Evolutionary conservation across 92 coral and sea anemone species (phyloP).

Genomic region (Zoanthus sansibaricus): DNA sequence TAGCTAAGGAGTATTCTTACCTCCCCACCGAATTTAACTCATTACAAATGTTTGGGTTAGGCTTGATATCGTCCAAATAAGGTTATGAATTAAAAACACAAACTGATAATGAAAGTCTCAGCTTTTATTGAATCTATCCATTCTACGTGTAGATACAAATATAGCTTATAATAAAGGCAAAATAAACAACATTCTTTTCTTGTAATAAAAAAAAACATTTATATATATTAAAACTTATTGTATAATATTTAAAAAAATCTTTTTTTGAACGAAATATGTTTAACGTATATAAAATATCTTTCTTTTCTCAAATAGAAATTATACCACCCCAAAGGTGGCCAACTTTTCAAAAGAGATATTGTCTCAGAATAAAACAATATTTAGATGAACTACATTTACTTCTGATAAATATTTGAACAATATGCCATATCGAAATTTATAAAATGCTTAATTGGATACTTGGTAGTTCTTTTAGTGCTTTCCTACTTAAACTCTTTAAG

Average conservation of each 20-base stretch:
- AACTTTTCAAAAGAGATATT: neutral
- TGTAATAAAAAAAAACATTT: neutral
- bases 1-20: slow-evolving; percentile 1
- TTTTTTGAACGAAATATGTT: slow-evolving; percentile 1
- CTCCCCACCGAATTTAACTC: slow-evolving; percentile 3
- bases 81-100: slow-evolving; percentile 5
- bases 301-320: neutral
- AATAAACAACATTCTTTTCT: slow-evolving; percentile 3
- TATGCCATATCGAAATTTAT: slow-evolving; percentile 1
- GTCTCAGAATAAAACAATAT: slow-evolving; percentile 5
- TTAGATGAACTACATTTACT: slow-evolving; percentile 5
- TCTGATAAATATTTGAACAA: neutral
- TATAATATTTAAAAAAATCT: neutral
- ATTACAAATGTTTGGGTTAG: slow-evolving; percentile 1
- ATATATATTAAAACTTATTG: neutral
- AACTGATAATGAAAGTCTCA: neutral
- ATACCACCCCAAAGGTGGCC: neutral
- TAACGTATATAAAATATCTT: neutral
- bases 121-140: slow-evolving; percentile 6
- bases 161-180: slow-evolving; percentile 2
- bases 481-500: neutral
- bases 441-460: neutral
- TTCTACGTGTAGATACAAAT: slow-evolving; percentile 6
- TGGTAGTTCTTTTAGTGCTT: neutral
- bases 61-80: slow-evolving; percentile 7